Evolutionary conservation across 2,113 vertebrate species (phyloP), one percentile per base, ranked within the genome.

Genomic region (Ailurus styani): DNA sequence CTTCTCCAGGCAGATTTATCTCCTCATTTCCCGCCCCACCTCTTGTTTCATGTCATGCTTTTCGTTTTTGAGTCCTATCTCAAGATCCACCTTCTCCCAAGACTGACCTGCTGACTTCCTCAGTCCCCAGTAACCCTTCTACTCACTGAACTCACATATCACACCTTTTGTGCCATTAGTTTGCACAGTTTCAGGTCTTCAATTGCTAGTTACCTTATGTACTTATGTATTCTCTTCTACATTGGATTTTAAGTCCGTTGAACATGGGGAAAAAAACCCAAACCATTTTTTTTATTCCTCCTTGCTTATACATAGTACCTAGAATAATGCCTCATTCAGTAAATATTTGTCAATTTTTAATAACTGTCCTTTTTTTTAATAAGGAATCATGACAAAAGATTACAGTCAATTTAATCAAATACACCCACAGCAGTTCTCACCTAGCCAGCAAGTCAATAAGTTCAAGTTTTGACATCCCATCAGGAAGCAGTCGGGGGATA

Each of bases 381-480:
- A n/a, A 78, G 27, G 20, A 86, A 75, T 40, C 37, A 57, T 18
- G 54, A 62, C 6, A 60, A 88, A 94, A 18, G 4, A 82, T 10
- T 88, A 45, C 72, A 78, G 47, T 70, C 23, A 50, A 18, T 34
- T 94, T 87, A 29, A 13, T 79, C 14, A 20, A 42, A 52, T 34
- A 27, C 60, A 50, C 15, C n/a, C 31, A 68, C 2, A 1, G 45
- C 5, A 12, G 40, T 15, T 52, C 18, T 91, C 73, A 84, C 99
- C 99, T 99, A 68, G 99, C 99, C 64, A 99, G 99, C 94, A 99
- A 98, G 98, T 99, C 99, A 1, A 99, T 99, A 93, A 99, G 98
- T 97, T 99, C 99, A 68, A 99, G 99, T 98, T 99, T 99, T 96
- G 99, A 99, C 99, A 99, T 99, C 98, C 99, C 99, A 89, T 99